A percentile compares a stretch with the other conserved stretches of the same genome.
Evolutionary conservation across 2,797 vertebrate genomes (phyloP).

Genomic region (Sardinella longiceps): DNA sequence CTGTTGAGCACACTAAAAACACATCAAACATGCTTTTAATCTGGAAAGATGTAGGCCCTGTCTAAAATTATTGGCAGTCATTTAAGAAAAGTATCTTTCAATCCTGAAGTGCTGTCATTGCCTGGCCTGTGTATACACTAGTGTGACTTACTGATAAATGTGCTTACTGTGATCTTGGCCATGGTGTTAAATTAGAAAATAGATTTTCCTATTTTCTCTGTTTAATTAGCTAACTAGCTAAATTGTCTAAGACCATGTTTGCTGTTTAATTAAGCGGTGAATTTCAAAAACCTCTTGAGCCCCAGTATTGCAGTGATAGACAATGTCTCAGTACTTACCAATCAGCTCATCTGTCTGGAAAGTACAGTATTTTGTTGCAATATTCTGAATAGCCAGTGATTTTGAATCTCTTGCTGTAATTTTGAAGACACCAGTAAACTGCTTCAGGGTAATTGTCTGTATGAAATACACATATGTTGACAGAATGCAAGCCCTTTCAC

Average conservation of each 20-base stretch:
- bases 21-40: neutral
- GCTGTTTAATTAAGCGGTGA: no score
- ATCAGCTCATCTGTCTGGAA: slow-evolving; percentile 73
- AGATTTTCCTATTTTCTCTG: no score
- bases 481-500: neutral
- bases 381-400: slow-evolving; percentile 69
- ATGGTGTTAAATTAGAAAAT: no score
- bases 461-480: neutral
- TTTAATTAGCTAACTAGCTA: no score
- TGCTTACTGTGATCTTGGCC: no score
- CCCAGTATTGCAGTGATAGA: neutral
- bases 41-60: neutral
- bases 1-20: slow-evolving; percentile 71
- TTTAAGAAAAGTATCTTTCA: no score
- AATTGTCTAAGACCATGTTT: neutral
- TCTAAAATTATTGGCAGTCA: neutral
- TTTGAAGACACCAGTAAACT: slow-evolving; percentile 68
- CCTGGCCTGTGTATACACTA: no score
- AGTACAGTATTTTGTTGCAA: slow-evolving; percentile 66
- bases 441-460: slow-evolving; percentile 65
- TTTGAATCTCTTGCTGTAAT: slow-evolving; percentile 69
- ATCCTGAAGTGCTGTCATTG: no score
- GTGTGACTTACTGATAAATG: no score
- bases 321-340: slow-evolving; percentile 55
- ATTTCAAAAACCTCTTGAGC: no score